Percentiles rank a stretch among this genome's conserved stretches.
Evolutionary conservation across 2,797 vertebrate species (phyloP).

Genomic region (Micromesistius poutassou): DNA sequence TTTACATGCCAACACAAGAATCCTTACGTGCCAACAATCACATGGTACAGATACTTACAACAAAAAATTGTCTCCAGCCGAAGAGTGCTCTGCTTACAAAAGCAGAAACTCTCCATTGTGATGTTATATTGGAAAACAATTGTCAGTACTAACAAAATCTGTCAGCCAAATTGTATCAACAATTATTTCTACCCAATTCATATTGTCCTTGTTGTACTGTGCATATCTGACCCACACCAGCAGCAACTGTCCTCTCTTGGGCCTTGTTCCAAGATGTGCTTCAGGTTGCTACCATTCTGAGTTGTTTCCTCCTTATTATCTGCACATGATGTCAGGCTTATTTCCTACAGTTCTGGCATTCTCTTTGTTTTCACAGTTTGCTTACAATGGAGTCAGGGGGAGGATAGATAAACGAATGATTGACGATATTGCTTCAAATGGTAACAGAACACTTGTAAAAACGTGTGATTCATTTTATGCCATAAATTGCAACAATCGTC

Average conservation of each 20-base stretch:
- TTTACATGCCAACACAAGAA: background rate
- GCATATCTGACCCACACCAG: background rate
- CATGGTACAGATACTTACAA: background rate
- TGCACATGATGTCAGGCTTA: background rate
- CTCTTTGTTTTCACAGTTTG: background rate
- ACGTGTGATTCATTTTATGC: background rate
- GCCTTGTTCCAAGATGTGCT: background rate
- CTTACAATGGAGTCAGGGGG: background rate
- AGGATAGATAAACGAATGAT: background rate
- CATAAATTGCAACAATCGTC: background rate
- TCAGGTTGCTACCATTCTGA: background rate
- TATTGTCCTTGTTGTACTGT: background rate
- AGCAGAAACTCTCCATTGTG: background rate
- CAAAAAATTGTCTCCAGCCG: background rate
- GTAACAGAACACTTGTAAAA: background rate
- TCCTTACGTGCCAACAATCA: background rate
- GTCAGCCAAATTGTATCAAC: background rate
- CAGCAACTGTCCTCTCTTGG: background rate
- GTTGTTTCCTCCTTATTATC: background rate
- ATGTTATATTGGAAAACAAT: background rate
- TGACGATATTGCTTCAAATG: background rate
- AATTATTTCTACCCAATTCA: background rate
- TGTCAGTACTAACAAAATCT: background rate
- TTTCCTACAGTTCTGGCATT: background rate
- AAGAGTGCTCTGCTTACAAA: background rate